Evolutionary conservation across 1,140 invertebrate genomes (phyloP).

Genomic region (Protaetia brevitarsis): DNA sequence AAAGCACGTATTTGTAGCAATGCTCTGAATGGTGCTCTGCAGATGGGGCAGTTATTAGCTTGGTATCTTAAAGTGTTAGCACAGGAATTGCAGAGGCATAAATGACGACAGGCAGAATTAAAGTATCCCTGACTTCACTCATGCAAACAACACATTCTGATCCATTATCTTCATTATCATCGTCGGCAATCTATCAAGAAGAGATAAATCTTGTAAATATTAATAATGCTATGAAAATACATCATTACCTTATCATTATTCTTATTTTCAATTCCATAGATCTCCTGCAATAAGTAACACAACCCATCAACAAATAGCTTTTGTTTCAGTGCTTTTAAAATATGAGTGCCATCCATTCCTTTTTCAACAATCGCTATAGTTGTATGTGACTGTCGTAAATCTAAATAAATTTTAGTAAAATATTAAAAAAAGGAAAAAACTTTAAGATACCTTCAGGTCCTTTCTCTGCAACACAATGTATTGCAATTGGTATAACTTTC

Average conservation of each 20-base stretch:
- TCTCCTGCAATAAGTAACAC: slow-evolving; percentile 96
- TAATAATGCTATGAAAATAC: too few species aligned
- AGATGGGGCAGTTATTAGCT: slow-evolving; percentile 98
- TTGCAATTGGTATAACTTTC: slow-evolving; percentile 88
- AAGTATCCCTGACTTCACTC: slow-evolving; percentile 94
- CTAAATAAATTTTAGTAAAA: slow-evolving; percentile 48
- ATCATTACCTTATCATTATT: slow-evolving; percentile 75
- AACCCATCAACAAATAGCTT: slow-evolving; percentile 97
- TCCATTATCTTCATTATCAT: slow-evolving; percentile 93
- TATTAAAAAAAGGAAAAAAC: background rate
- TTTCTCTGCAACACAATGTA: slow-evolving; percentile 91
- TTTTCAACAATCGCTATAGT: slow-evolving; percentile 91
- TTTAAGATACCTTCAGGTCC: slow-evolving; percentile 80
- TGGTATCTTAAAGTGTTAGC: slow-evolving; percentile 96
- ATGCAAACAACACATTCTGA: slow-evolving; percentile 99
- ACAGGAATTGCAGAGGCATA: slow-evolving; percentile 96
- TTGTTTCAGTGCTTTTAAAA: slow-evolving; percentile 95
- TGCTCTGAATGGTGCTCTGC: slow-evolving; percentile 93
- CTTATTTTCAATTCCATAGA: slow-evolving; percentile 99
- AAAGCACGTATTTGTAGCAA: slow-evolving; percentile 93
- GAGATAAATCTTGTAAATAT: too few species aligned
- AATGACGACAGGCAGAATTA: slow-evolving; percentile 97
- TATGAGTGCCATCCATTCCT: slow-evolving; percentile 80
- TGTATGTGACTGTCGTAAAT: slow-evolving; percentile 89
- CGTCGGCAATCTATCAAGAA: slow-evolving; percentile 76